A percentile compares a stretch with the other conserved stretches of the same genome.
Evolutionary conservation across 2,888 invertebrate genomes (phyloP).

Genomic region (Metacarcinus magister): DNA sequence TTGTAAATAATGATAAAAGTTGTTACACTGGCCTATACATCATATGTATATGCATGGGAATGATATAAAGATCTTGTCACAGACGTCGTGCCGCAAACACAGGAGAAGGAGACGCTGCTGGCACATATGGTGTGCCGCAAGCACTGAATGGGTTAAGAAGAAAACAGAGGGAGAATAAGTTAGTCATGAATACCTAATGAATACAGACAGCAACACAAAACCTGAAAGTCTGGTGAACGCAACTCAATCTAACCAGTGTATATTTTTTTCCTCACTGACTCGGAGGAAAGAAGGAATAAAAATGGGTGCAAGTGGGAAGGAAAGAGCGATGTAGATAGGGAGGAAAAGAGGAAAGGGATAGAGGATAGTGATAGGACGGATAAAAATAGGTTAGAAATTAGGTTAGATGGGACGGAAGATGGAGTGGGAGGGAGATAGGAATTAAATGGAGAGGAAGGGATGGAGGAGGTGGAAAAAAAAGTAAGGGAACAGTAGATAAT

Average conservation of each 20-base stretch:
- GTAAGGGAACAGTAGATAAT: neutral
- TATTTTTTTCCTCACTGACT: too few relatives aligned
- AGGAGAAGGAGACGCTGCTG: too few relatives aligned
- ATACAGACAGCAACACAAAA: neutral
- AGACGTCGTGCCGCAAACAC: too few relatives aligned
- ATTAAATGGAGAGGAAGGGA: neutral
- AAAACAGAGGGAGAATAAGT: neutral
- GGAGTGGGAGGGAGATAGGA: neutral
- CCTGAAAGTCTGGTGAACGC: neutral
- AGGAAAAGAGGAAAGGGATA: neutral
- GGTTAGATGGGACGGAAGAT: neutral
- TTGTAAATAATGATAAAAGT: too few relatives aligned
- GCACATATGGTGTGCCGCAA: too few relatives aligned
- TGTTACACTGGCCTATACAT: too few relatives aligned
- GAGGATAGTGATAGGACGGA: slow-evolving; percentile 83
- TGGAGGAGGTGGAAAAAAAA: neutral
- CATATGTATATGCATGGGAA: too few relatives aligned
- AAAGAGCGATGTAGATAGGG: neutral
- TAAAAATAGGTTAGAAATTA: neutral
- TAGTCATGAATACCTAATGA: neutral
- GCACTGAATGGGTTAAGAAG: too few relatives aligned
- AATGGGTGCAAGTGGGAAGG: neutral
- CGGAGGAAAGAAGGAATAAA: neutral
- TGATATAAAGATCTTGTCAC: too few relatives aligned
- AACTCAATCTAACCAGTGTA: too few relatives aligned